phyloP scores from a whole-genome alignment of 2,797 vertebrate genomes.

The Chloroceryle inda region DNA sequence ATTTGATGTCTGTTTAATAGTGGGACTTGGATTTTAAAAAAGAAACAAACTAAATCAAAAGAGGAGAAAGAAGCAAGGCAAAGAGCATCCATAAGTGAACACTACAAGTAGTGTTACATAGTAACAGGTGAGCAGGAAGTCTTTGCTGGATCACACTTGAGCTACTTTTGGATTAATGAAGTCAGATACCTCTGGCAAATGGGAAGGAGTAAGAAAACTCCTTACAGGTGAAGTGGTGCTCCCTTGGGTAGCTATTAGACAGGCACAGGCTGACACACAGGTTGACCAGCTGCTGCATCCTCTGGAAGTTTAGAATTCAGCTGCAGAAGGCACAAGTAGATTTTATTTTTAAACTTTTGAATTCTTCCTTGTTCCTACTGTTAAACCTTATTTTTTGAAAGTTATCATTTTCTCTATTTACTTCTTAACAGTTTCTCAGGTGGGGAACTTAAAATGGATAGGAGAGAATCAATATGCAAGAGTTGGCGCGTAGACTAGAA shows the following conservation, averaged over 20 bases:
- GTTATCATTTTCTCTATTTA: not conserved
- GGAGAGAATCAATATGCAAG: not conserved
- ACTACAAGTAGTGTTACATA: not conserved
- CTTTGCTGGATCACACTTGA: not conserved
- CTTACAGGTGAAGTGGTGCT: not conserved
- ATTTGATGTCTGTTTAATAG: not conserved
- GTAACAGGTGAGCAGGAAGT: not conserved
- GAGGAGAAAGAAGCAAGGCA: not conserved
- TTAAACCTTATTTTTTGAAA: not conserved
- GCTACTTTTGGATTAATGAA: not conserved
- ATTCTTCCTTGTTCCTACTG: not conserved
- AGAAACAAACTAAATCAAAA: not conserved
- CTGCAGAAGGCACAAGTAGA: not conserved
- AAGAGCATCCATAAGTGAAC: not conserved
- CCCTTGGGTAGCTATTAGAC: not conserved
- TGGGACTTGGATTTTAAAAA: not conserved
- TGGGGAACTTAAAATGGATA: not conserved
- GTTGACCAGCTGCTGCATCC: not conserved
- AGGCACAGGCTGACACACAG: not conserved
- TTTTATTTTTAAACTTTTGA: constrained; percentile 5
- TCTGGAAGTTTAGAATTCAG: not conserved
- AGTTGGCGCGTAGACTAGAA: not conserved
- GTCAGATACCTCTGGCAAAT: not conserved
- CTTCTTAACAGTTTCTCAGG: not conserved
- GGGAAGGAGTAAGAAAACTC: not conserved